Conservation (phyloP, 2,888 invertebrate genomes). For the Alloplasta piceator region DNA sequence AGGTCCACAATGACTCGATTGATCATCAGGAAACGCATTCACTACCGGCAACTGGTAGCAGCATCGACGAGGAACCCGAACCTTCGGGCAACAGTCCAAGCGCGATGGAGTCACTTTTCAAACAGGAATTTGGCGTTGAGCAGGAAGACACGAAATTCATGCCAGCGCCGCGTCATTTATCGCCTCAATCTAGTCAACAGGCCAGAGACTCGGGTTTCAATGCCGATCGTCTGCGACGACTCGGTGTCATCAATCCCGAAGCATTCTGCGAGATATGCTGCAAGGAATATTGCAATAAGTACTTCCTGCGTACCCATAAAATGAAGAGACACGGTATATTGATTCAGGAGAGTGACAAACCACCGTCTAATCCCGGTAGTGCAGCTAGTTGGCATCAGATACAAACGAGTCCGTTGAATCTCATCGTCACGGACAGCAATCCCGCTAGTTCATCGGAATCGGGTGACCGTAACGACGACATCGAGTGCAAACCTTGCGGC, state of each 20-base stretch:
- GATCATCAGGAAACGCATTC: slow-evolving; percentile 71
- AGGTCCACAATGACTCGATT: slow-evolving; percentile 85
- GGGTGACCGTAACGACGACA: slow-evolving; percentile 84
- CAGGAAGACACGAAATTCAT: slow-evolving; percentile 78
- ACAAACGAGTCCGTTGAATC: slow-evolving; percentile 91
- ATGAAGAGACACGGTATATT: slow-evolving; percentile 96
- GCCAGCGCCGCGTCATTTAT: slow-evolving; percentile 74
- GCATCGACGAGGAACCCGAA: slow-evolving; percentile 75
- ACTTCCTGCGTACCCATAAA: slow-evolving; percentile 96
- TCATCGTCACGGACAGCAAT: slow-evolving; percentile 89
- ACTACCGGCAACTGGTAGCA: slow-evolving; percentile 63
- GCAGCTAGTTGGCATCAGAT: slow-evolving; percentile 84
- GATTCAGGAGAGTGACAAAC: slow-evolving; percentile 86
- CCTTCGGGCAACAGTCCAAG: slow-evolving; percentile 75
- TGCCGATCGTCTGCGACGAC: slow-evolving; percentile 89
- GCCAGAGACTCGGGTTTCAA: slow-evolving; percentile 90
- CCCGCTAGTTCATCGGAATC: slow-evolving; percentile 83
- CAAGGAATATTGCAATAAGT: slow-evolving; percentile 97
- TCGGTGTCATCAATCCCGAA: slow-evolving; percentile 93
- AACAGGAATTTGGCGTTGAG: slow-evolving; percentile 80
- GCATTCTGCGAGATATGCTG: slow-evolving; percentile 97
- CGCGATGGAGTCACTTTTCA: slow-evolving; percentile 79
- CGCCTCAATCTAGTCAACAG: slow-evolving; percentile 84
- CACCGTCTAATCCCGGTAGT: slow-evolving; percentile 79
- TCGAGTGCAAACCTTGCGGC: slow-evolving; percentile 84